Evolutionary conservation across 2,888 invertebrate genomes (phyloP).

Genomic region (Synergus umbraculus): DNA sequence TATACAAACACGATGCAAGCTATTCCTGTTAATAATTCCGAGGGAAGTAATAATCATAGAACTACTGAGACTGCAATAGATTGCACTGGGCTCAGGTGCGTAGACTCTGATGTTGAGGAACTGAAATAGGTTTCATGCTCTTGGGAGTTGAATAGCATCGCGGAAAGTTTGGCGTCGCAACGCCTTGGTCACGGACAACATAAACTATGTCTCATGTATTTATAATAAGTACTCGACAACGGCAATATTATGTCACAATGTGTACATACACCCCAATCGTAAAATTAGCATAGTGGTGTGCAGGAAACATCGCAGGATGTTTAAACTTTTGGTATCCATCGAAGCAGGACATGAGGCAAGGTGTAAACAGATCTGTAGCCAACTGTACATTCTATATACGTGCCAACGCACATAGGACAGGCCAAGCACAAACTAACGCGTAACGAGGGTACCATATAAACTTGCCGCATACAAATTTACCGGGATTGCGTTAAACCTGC

Average conservation of each 20-base stretch:
- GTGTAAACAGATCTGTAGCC: slow-evolving; percentile 17
- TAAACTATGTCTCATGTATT: not conserved
- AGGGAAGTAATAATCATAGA: slow-evolving; percentile 18
- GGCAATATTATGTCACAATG: not conserved
- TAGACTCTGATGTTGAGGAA: not conserved
- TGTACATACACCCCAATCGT: not conserved
- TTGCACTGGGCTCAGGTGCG: slow-evolving; percentile 31
- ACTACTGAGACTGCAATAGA: slow-evolving; percentile 18
- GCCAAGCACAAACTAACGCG: slow-evolving; percentile 5
- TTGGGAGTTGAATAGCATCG: slow-evolving; percentile 29
- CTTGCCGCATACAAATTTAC: slow-evolving; percentile 37
- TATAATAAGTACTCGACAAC: not conserved
- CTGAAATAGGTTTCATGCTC: slow-evolving; percentile 29
- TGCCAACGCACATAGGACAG: not conserved
- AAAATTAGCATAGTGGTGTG: not conserved
- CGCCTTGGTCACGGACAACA: slow-evolving; percentile 19
- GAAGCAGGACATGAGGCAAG: not conserved
- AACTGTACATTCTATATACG: not conserved
- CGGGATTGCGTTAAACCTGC: slow-evolving; percentile 35
- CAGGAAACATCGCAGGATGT: not conserved
- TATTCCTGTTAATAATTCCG: not conserved
- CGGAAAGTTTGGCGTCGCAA: slow-evolving; percentile 28
- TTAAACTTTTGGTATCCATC: slow-evolving; percentile 11
- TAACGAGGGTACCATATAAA: slow-evolving; percentile 38
- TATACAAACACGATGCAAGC: not conserved